Conservation (phyloP, 2,113 vertebrate genomes). For the Vimba vimba region DNA sequence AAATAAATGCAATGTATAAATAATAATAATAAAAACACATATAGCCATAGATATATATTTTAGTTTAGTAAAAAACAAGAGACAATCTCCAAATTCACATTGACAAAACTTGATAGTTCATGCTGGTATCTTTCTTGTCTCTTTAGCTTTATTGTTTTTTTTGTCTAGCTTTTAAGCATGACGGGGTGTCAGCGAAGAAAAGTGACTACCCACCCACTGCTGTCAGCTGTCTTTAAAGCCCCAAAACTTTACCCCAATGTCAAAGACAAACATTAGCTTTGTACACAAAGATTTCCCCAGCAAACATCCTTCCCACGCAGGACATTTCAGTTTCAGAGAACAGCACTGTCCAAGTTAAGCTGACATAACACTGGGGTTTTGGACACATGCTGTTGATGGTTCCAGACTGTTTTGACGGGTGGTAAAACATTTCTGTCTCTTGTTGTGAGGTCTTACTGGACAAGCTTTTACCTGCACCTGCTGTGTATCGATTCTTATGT, state of each 20-base stretch:
- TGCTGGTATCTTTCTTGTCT: not conserved
- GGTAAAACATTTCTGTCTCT: constrained; percentile 71
- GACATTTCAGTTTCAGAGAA: constrained; percentile 21
- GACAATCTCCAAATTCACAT: not conserved
- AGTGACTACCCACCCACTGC: not conserved
- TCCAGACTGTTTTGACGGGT: constrained; percentile 69
- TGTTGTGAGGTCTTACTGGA: constrained; percentile 68
- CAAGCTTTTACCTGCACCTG: constrained; percentile 69
- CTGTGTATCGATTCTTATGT: constrained; percentile 73
- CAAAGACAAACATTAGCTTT: constrained; percentile 24
- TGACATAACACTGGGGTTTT: constrained; percentile 64
- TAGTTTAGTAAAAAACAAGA: not conserved
- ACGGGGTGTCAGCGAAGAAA: not conserved
- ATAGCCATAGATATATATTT: not conserved
- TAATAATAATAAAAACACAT: too few species aligned
- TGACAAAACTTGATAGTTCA: not conserved
- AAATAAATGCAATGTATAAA: too few species aligned
- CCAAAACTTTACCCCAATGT: constrained; percentile 5
- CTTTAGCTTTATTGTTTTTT: constrained; percentile 2
- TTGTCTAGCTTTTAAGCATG: not conserved
- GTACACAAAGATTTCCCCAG: not conserved
- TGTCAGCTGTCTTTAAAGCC: constrained; percentile 13
- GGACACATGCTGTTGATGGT: constrained; percentile 71
- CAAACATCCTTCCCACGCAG: not conserved
- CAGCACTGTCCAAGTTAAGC: constrained; percentile 47